Evolutionary conservation across 2,888 invertebrate genomes (phyloP), one percentile per base, ranked within the genome.

Genomic region (Linnaemya vulpina): DNA sequence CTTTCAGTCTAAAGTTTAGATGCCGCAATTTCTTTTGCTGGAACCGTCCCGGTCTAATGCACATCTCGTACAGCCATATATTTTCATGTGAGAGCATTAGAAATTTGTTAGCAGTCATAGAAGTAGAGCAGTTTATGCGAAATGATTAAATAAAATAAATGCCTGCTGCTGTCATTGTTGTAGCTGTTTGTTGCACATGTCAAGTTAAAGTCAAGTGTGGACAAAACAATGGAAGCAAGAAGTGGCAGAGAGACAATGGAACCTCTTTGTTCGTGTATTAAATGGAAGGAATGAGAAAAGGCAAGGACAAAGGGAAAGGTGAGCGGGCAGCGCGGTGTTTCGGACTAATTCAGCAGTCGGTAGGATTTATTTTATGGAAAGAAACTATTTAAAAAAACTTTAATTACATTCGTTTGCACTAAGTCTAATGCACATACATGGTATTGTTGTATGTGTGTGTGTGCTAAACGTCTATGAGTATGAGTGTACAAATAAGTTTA

Each of bases 141-240:
- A 73, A 79, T 79, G 62, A 30, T 70, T 53, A 79, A 79, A 70
- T 62, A 53, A 71, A 71, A 79, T 73, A 73, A 79, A 65, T 79
- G 46, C 17, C 49, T 65, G 58, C 49, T 65, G 65, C 67, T 65
- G 67, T 55, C 65, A 15, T 58, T 58, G 65, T 46, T 65, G 43
- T 30, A 58, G 73, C 73, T 73, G 77, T 70, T 78, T 51, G 60
- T 43, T 62, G 43, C 70, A 62, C 70, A 62, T 70, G 51, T 78
- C 49, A 73, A 74, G 58, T 51, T 49, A 38, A 63, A 80, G 80
- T 55, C 65, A 73, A 73, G 46, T 73, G 58, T 67, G 73, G 58
- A 49, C 73, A 73, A 9, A 70, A 73, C 55, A 80, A 65, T 40
- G 62, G 49, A 51, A 67, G 35, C 13, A 71, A 35, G 71, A 80